phyloP scores from a whole-genome alignment of 2,797 vertebrate species.

The Bucorvus abyssinicus region DNA sequence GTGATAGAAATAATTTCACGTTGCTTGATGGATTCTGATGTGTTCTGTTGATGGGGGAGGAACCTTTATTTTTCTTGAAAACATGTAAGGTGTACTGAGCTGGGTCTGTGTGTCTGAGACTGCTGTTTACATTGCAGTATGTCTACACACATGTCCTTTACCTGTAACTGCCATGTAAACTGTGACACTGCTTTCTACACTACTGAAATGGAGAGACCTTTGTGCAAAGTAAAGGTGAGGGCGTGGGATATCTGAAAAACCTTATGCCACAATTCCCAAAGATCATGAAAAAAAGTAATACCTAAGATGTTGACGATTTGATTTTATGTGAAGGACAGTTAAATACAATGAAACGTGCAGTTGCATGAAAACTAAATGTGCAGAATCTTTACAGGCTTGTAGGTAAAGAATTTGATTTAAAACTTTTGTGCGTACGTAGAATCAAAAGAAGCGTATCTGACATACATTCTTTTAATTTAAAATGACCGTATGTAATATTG shows the following conservation, averaged over 20 bases:
- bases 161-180: neutral
- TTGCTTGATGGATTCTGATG: neutral
- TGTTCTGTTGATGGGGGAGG: neutral
- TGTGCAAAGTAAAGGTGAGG: neutral
- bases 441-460: conserved; percentile 7
- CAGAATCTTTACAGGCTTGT: neutral
- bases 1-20: neutral
- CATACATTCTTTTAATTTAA: conserved; percentile 42
- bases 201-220: neutral
- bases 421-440: neutral
- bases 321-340: neutral
- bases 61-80: neutral
- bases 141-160: neutral
- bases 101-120: neutral
- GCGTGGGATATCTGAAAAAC: neutral
- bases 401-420: conserved; percentile 4
- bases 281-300: neutral
- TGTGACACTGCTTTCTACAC: neutral
- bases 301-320: neutral
- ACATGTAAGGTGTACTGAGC: neutral
- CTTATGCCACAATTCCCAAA: neutral
- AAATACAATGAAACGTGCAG: neutral
- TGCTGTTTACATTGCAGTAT: neutral
- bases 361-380: neutral
- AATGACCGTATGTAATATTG: conserved; percentile 65